Percentiles rank a stretch among this genome's conserved stretches.
phyloP scores from a whole-genome alignment of 2,888 invertebrate species.

The Amorpha juglandis region DNA sequence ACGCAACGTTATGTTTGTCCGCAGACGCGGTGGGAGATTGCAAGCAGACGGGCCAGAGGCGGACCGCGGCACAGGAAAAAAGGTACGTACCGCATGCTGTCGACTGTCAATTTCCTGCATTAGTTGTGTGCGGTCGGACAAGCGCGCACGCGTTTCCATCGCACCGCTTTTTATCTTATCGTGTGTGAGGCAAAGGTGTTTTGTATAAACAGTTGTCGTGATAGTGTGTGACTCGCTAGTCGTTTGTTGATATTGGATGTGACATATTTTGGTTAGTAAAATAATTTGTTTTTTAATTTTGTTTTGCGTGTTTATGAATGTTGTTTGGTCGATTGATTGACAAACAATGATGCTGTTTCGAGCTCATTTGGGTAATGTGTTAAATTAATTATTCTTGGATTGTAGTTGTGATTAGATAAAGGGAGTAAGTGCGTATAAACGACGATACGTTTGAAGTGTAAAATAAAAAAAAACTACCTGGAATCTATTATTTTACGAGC shows the following conservation, averaged over 20 bases:
- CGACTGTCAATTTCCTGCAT: slow-evolving; percentile 10
- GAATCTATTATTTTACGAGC: too few species aligned
- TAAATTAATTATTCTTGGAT: neutral
- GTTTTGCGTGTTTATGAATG: neutral
- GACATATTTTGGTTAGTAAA: neutral
- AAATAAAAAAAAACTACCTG: too few species aligned
- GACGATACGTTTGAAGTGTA: too few species aligned
- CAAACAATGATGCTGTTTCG: neutral
- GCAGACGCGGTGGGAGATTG: slow-evolving; percentile 74
- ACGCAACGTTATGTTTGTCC: slow-evolving; percentile 72
- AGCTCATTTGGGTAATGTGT: too few species aligned
- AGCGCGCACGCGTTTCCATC: slow-evolving; percentile 7
- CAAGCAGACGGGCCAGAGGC: slow-evolving; percentile 67
- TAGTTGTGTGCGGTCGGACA: slow-evolving; percentile 13
- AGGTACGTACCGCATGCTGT: slow-evolving; percentile 53
- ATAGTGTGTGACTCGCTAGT: neutral
- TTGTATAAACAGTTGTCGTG: neutral
- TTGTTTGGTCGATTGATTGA: neutral
- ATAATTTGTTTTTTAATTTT: too few species aligned
- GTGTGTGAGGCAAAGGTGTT: neutral
- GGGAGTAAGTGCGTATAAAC: neutral
- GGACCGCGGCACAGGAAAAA: slow-evolving; percentile 73
- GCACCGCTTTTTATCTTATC: neutral
- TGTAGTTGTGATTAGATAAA: neutral
- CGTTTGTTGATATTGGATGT: slow-evolving; percentile 11